Conservation (phyloP, 2,113 vertebrate genomes). For the Ciconia maguari region DNA sequence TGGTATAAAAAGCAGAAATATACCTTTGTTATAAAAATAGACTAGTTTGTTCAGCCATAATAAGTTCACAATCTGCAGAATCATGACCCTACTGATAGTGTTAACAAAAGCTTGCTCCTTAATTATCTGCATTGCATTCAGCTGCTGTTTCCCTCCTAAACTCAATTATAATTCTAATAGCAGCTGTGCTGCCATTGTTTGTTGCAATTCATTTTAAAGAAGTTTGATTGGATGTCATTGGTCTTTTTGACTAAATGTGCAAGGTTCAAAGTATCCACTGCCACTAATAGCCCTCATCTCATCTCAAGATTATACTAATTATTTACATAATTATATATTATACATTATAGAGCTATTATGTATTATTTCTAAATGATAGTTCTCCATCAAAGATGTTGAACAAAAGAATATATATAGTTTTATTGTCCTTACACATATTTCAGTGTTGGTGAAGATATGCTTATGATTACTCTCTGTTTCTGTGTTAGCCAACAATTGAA, state of each 20-base stretch:
- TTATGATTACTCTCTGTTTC: constrained; percentile 11
- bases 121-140: constrained; percentile 71
- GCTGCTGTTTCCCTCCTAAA: constrained; percentile 75
- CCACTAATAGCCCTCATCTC: constrained; percentile 52
- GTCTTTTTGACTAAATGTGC: constrained; percentile 65
- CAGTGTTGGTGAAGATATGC: not conserved
- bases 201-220: constrained; percentile 59
- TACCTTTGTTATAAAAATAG: constrained; percentile 61
- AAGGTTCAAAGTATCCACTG: constrained; percentile 64
- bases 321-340: constrained; percentile 64
- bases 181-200: constrained; percentile 69
- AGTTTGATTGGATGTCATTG: constrained; percentile 61
- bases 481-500: constrained; percentile 11
- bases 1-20: constrained; percentile 52
- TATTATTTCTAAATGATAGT: constrained; percentile 62
- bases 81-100: constrained; percentile 71
- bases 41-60: constrained; percentile 49
- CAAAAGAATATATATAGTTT: constrained; percentile 65
- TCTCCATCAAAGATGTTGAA: constrained; percentile 33
- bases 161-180: constrained; percentile 74
- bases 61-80: constrained; percentile 67
- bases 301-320: constrained; percentile 59
- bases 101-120: constrained; percentile 77
- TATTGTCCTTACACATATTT: constrained; percentile 59
- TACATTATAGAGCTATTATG: constrained; percentile 46